These are phyloP conservation scores for Petrolisthes manimaculis DNA, from an alignment of 2,888 invertebrate genomes.

Conservation along the genomic window DNA sequence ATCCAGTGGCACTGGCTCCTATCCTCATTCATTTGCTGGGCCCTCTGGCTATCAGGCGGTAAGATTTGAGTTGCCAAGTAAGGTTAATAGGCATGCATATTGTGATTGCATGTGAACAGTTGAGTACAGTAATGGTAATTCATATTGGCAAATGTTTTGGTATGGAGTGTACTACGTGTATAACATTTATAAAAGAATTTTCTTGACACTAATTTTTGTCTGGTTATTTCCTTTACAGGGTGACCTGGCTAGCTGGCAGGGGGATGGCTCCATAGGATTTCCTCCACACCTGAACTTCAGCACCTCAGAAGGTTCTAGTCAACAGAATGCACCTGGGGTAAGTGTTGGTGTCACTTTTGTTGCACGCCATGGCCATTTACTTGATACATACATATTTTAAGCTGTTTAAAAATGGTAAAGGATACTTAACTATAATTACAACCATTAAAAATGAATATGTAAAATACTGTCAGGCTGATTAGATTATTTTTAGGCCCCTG, in stretches of 20 bases:
- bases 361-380: constrained; percentile 32
- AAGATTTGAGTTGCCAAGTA: constrained; percentile 20
- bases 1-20: constrained; percentile 44
- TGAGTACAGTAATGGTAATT: neutral
- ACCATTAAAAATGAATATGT: neutral
- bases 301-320: constrained; percentile 65
- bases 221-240: constrained; percentile 35
- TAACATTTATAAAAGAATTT: neutral
- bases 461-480: neutral
- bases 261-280: constrained; percentile 63
- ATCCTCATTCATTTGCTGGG: constrained; percentile 59
- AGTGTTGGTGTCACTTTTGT: constrained; percentile 48
- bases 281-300: constrained; percentile 65
- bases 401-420: neutral
- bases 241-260: constrained; percentile 65
- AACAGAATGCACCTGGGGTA: constrained; percentile 66
- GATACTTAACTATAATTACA: neutral
- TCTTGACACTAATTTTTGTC: neutral
- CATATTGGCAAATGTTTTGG: too few species aligned
- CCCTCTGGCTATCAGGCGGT: constrained; percentile 64
- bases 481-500: too few species aligned
- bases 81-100: neutral
- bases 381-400: neutral
- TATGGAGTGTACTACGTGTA: too few species aligned
- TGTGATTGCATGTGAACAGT: neutral